Evolutionary conservation across 2,888 invertebrate species (phyloP).

Genomic region (Drosophila ezoana): DNA sequence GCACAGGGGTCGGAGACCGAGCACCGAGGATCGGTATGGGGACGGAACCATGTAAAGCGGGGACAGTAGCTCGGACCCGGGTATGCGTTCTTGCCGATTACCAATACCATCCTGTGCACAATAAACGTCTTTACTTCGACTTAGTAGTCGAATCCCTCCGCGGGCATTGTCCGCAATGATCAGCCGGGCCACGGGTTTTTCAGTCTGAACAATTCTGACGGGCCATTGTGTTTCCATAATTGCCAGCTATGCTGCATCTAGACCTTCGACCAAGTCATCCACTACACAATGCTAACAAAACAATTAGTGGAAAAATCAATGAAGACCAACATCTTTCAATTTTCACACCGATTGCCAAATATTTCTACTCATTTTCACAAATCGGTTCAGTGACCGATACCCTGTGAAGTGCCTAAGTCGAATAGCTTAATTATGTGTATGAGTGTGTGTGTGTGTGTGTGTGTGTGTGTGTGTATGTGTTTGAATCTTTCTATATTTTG

Average conservation of each 20-base stretch:
- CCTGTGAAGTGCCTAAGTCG: constrained; percentile 4
- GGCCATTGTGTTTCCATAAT: constrained; percentile 55
- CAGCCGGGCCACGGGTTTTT: constrained; percentile 25
- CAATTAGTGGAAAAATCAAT: constrained; percentile 43
- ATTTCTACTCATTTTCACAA: constrained; percentile 35
- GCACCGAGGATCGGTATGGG: not conserved
- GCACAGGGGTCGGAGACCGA: not conserved
- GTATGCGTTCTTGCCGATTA: constrained; percentile 4
- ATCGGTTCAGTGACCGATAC: not conserved
- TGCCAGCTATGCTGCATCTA: constrained; percentile 51
- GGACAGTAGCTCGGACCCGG: constrained; percentile 24
- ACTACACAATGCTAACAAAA: constrained; percentile 29
- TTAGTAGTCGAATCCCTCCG: constrained; percentile 12
- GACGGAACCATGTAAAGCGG: not conserved
- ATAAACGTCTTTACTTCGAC: constrained; percentile 35
- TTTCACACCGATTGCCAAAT: constrained; percentile 52
- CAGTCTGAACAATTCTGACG: not conserved
- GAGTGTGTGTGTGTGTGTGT: not conserved
- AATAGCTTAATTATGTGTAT: constrained; percentile 41
- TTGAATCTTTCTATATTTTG: constrained; percentile 28
- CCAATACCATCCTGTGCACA: constrained; percentile 8
- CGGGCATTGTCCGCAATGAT: constrained; percentile 38
- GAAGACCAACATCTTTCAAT: constrained; percentile 32
- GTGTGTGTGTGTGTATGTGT: not conserved
- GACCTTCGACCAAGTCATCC: constrained; percentile 31